Evolutionary conservation across 1,140 invertebrate genomes (phyloP), one percentile per base, ranked within the genome.

Genomic region (Musca domestica): DNA sequence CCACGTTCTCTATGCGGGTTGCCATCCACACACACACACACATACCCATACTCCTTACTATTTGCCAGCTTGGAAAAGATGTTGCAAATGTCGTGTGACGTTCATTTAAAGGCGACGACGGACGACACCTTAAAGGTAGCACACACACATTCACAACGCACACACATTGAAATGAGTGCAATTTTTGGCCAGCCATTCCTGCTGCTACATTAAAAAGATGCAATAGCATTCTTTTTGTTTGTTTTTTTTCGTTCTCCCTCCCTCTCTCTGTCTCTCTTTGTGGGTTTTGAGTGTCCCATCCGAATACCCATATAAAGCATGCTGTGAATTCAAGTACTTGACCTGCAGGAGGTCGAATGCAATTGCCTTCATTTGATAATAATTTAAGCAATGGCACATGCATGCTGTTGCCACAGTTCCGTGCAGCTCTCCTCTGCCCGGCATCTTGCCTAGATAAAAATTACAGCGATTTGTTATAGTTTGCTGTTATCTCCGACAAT

Each of bases 1-100:
- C 30, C 17, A 61, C 27, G 27, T 61, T 41, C 56, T 61, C 56
- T 61, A 61, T 61, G 56, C 56, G 56, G 56, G 56, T 41, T 20
- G n/a, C 19, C 52, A 4, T 20, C n/a, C 48, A 20, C 6, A 17
- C 17, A 19, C 34, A 41, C 34, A 41, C 34, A 41, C 27, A 30
- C 9, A 30, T 30, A 30, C n/a, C n/a, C 27, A 30, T 30, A 30
- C 27, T 4, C 27, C 3, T 4, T 30, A 30, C 9, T 1, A 19
- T 1, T 46, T n/a, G n/a, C 6, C 20, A 19, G 48, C 48, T 10
- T 17, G 48, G 19, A 54, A 34, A 61, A n/a, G n/a, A 61, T 61
- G 56, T 61, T 41, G 56, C 56, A 61, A 61, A 61, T 61, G 56
- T 61, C 56, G 56, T 61, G 56, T 23, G 56, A 61, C 56, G 56